These are phyloP conservation scores for Onychostruthus taczanowskii DNA, from an alignment of 2,113 vertebrate species.

Conservation along the genomic window DNA sequence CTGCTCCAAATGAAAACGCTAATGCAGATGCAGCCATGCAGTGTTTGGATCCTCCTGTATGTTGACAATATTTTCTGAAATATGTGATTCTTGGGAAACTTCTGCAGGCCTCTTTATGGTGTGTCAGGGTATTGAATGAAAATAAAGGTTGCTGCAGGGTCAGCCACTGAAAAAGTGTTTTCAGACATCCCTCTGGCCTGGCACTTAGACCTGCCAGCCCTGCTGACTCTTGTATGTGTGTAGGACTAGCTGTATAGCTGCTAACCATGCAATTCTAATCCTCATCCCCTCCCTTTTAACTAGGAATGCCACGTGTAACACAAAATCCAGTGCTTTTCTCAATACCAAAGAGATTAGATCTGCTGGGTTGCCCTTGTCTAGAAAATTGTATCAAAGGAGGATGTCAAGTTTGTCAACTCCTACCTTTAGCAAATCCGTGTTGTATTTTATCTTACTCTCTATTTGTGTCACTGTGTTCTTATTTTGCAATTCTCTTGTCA, in stretches of 20 bases:
- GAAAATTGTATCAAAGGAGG: constrained; percentile 23
- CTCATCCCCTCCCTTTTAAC: background rate
- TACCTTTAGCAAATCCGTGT: constrained; percentile 34
- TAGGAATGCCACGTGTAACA: background rate
- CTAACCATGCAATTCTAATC: background rate
- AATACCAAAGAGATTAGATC: background rate
- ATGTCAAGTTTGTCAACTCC: constrained; percentile 37
- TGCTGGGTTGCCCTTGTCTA: background rate
- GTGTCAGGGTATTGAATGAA: background rate
- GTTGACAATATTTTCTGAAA: background rate
- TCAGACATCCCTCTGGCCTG: background rate
- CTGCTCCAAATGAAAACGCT: background rate
- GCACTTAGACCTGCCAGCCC: background rate
- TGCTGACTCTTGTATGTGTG: background rate
- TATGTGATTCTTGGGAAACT: background rate
- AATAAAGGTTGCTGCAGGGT: background rate
- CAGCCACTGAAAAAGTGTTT: background rate
- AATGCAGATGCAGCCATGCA: background rate
- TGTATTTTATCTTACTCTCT: constrained; percentile 29
- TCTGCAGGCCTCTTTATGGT: background rate
- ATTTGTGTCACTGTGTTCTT: background rate
- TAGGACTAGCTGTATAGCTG: background rate
- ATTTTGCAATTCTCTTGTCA: constrained; percentile 19
- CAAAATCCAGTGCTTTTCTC: background rate
- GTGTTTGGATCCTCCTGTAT: background rate